These are phyloP conservation scores for Danio albolineatus DNA, from an alignment of 2,797 vertebrate genomes.

Conservation along the genomic window DNA sequence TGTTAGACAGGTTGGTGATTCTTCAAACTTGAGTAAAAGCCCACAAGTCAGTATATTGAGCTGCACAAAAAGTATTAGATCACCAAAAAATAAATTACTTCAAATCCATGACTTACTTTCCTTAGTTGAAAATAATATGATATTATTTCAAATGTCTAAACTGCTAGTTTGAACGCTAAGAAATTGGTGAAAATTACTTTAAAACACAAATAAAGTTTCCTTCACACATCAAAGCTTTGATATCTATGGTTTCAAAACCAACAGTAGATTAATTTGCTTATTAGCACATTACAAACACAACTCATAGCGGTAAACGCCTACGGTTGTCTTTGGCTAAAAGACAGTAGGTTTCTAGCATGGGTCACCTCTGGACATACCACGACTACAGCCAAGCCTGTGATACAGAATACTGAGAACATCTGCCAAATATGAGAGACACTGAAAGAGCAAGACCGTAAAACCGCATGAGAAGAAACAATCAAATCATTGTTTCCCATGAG, in stretches of 20 bases:
- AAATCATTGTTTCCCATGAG: slow-evolving; percentile 14
- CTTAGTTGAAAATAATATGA: no score
- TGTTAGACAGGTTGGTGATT: neutral
- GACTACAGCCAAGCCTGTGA: slow-evolving; percentile 26
- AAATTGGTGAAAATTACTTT: no score
- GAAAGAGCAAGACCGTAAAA: slow-evolving; percentile 16
- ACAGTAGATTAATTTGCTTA: neutral
- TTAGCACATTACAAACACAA: neutral
- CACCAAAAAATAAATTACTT: neutral
- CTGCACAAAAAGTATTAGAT: neutral
- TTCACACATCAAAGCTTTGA: neutral
- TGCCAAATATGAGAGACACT: slow-evolving; percentile 19
- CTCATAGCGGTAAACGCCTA: neutral
- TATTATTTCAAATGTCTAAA: no score
- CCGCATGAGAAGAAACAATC: slow-evolving; percentile 14
- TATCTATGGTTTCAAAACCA: neutral
- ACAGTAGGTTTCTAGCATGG: neutral
- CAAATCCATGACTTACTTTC: neutral
- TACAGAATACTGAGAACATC: slow-evolving; percentile 22
- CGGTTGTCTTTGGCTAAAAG: slow-evolving; percentile 2
- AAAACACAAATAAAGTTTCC: neutral
- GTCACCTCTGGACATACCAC: slow-evolving; percentile 3
- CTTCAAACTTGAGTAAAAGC: neutral
- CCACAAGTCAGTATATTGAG: neutral
- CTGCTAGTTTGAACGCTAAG: neutral